Evolutionary conservation across 2,888 invertebrate genomes (phyloP).

Genomic region (Mythimna pallens): DNA sequence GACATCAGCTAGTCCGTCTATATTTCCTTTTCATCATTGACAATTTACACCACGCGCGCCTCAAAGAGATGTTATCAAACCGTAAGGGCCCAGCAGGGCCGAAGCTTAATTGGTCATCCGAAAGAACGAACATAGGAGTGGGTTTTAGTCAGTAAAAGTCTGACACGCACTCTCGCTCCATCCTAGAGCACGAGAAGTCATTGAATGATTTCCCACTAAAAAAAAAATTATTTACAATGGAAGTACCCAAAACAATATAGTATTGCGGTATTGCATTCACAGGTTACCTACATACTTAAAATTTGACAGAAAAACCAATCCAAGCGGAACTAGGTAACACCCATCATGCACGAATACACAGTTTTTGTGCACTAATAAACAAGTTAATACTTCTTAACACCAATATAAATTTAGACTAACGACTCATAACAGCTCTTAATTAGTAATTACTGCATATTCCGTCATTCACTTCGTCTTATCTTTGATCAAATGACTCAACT

Average conservation of each 20-base stretch:
- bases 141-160: too few species aligned
- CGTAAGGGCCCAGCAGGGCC: too few species aligned
- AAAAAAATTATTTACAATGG: too few species aligned
- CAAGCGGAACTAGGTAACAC: neutral
- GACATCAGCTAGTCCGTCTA: too few species aligned
- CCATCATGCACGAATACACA: neutral
- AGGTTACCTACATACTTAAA: neutral
- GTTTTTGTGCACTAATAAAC: constrained; percentile 30
- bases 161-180: too few species aligned
- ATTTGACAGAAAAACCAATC: neutral
- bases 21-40: too few species aligned
- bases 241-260: neutral
- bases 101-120: too few species aligned
- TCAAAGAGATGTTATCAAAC: too few species aligned
- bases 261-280: neutral
- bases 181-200: too few species aligned
- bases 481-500: constrained; percentile 35
- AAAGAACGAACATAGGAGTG: too few species aligned
- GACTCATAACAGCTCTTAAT: constrained; percentile 28
- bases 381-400: constrained; percentile 9
- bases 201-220: too few species aligned
- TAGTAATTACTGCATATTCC: constrained; percentile 16
- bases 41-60: too few species aligned
- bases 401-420: constrained; percentile 28
- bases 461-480: constrained; percentile 38